Conservation (phyloP, 2,888 invertebrate species). For the Tetragonisca angustula region DNA sequence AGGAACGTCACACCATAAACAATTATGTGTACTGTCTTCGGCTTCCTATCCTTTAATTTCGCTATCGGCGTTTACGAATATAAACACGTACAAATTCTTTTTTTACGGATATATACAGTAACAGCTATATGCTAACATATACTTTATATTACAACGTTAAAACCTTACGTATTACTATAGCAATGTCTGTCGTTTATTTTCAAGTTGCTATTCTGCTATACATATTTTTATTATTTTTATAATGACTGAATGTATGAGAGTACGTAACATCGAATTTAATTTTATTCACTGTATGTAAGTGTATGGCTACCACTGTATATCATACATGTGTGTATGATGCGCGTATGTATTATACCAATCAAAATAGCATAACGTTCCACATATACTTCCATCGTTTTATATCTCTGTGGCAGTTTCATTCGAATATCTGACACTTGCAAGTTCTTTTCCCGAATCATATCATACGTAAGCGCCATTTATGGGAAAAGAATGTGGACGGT, state of each 20-base stretch:
- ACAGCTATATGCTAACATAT: too few relatives aligned
- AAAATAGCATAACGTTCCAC: background rate
- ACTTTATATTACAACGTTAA: too few relatives aligned
- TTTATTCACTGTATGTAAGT: too few relatives aligned
- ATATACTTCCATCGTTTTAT: background rate
- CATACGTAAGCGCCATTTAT: background rate
- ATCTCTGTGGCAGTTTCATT: background rate
- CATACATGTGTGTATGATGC: background rate
- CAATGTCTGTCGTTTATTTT: too few relatives aligned
- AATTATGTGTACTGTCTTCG: background rate
- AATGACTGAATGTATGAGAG: too few relatives aligned
- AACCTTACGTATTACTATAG: too few relatives aligned
- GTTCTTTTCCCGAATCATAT: background rate
- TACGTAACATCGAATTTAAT: too few relatives aligned
- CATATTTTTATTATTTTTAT: too few relatives aligned
- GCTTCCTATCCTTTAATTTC: conserved; percentile 4
- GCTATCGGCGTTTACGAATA: background rate
- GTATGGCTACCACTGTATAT: background rate
- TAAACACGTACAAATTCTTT: background rate
- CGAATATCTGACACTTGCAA: background rate
- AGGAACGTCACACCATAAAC: background rate
- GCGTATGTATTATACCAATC: background rate
- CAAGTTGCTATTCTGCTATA: too few relatives aligned
- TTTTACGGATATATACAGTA: background rate
- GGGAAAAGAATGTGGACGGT: background rate